A percentile compares a stretch with the other conserved stretches of the same genome.
These are phyloP conservation scores for Hippocampus abdominalis DNA, from an alignment of 2,113 vertebrate species.

Conservation along the genomic window DNA sequence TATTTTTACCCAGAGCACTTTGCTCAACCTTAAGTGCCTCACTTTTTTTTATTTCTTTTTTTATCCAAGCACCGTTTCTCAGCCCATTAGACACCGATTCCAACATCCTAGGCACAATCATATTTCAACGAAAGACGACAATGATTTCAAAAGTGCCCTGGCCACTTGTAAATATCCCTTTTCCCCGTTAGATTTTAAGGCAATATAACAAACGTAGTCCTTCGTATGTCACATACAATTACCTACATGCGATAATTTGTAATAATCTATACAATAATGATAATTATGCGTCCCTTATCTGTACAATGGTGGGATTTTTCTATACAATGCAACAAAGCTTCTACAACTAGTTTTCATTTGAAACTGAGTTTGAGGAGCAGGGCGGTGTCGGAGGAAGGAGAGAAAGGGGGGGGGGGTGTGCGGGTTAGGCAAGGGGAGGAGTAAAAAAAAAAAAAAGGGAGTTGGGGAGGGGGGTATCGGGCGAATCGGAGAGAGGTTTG, in stretches of 20 bases:
- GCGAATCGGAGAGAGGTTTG: conserved; percentile 48
- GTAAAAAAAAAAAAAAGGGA: conserved; percentile 17
- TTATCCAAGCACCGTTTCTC: not conserved
- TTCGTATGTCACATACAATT: no score
- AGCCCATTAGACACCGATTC: not conserved
- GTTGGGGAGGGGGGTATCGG: conserved; percentile 9
- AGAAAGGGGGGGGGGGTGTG: conserved; percentile 20
- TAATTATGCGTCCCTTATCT: not conserved
- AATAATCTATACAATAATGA: no score
- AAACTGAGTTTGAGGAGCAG: conserved; percentile 33
- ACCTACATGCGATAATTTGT: no score
- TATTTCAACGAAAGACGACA: not conserved
- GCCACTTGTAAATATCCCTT: not conserved
- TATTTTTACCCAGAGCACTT: conserved; percentile 10
- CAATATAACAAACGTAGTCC: no score
- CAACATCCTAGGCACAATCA: not conserved
- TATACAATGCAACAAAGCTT: not conserved
- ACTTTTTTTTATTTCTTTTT: not conserved
- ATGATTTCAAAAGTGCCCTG: not conserved
- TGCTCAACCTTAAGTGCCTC: conserved; percentile 18
- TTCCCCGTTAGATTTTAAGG: no score
- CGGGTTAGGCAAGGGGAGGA: conserved; percentile 51
- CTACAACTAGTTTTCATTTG: not conserved
- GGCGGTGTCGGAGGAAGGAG: conserved; percentile 29
- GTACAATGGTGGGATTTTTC: not conserved